Base-by-base conservation (phyloP, 2,113 vertebrate genomes). In the Phaethornis superciliosus region DNA sequence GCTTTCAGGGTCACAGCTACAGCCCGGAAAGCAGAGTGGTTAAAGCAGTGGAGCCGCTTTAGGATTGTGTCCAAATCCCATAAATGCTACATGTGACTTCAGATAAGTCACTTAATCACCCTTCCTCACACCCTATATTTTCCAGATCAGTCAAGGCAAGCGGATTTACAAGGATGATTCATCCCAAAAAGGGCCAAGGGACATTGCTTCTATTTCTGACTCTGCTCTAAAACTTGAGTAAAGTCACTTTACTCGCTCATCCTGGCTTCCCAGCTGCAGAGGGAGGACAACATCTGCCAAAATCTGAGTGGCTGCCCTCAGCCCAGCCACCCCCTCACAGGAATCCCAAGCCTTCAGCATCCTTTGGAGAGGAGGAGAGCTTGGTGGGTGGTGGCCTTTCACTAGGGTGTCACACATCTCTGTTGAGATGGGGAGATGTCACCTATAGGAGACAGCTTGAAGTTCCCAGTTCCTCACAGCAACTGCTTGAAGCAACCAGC, bases 11-110 rank as follows among this genome's bases (percentile, higher is more conserved):
- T 95, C 93, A 95, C 82, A 69, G 92, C 85, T 94, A 88, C 71
- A 81, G 82, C 85, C 60, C 62, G 22, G 52, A 49, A 81, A 88
- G 82, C 77, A 56, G 5, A 13, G 56, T 58, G 82, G 93, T 75
- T 88, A 90, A 86, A 90, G 72, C 70, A 83, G 64, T 32, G 94
- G 72, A 96, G 96, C 88, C 3, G 44, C 88, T 96, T 96, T 95
- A 94, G 90, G 94, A 96, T 92, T 94, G 94, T 68, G 49, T 95
- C 93, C 94, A 96, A 96, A 96, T 95, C 96, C 95, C 90, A 90
- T 93, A 95, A 96, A 95, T 90, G 95, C 90, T 77, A 94, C 91
- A 88, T 95, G 94, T 97, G 93, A 96, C 95, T 95, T 95, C 95
- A 95, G 91, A 93, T 95, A 95, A 95, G 90, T 95, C 96, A 93